These are phyloP conservation scores for Idaea biselata DNA, from an alignment of 2,888 invertebrate genomes.

Conservation along the genomic window DNA sequence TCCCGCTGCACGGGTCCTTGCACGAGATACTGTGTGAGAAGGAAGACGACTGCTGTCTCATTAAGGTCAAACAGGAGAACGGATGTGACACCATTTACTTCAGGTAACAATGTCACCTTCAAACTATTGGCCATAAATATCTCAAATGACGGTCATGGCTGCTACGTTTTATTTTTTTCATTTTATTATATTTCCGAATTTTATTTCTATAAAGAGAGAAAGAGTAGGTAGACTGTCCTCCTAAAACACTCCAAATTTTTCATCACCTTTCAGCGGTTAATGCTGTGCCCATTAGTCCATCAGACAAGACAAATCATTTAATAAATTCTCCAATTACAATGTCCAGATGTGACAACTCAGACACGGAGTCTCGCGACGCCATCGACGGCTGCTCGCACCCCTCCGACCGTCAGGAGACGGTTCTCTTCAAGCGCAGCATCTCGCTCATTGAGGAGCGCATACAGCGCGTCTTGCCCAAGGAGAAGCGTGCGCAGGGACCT, in stretches of 20 bases:
- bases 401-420: constrained; percentile 63
- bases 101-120: too few species aligned
- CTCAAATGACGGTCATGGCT: too few species aligned
- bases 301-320: too few species aligned
- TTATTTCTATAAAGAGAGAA: too few species aligned
- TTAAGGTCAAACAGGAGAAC: constrained; percentile 71
- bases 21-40: constrained; percentile 74
- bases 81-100: constrained; percentile 71
- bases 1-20: constrained; percentile 68
- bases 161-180: too few species aligned
- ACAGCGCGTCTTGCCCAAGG: constrained; percentile 59
- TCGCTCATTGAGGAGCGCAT: constrained; percentile 67
- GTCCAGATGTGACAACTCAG: constrained; percentile 61
- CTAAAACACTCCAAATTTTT: too few species aligned
- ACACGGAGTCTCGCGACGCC: constrained; percentile 62
- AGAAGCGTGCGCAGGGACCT: constrained; percentile 42
- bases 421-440: constrained; percentile 68
- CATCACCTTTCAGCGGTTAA: too few species aligned
- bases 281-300: too few species aligned
- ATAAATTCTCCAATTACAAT: too few species aligned
- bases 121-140: too few species aligned
- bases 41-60: constrained; percentile 72
- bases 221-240: too few species aligned
- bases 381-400: constrained; percentile 47
- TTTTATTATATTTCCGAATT: too few species aligned